phyloP scores from a whole-genome alignment of 2,888 invertebrate species.

The Epirrhoe alternata region DNA sequence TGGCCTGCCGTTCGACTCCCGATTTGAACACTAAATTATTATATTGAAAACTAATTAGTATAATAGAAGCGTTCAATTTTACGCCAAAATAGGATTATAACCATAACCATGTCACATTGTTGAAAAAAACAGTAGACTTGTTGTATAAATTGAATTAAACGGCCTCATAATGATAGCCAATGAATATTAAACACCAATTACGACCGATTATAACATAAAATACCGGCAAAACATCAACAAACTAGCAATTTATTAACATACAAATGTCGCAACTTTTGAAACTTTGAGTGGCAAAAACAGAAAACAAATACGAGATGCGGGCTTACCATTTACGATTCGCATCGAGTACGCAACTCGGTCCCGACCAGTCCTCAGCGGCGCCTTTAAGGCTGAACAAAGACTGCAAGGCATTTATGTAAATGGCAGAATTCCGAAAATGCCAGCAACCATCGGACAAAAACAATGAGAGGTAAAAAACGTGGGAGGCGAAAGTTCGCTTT shows the following conservation, averaged over 20 bases:
- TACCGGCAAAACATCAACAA: constrained; percentile 37
- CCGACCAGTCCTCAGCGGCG: constrained; percentile 67
- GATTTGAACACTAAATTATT: constrained; percentile 56
- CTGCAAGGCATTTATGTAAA: constrained; percentile 80
- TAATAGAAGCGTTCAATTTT: constrained; percentile 37
- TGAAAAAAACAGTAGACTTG: background rate
- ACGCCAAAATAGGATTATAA: constrained; percentile 10
- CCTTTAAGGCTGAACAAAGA: constrained; percentile 81
- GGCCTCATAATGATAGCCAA: constrained; percentile 1
- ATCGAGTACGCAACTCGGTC: constrained; percentile 52
- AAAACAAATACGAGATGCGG: constrained; percentile 54
- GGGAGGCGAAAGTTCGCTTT: constrained; percentile 76
- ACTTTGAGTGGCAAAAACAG: constrained; percentile 55
- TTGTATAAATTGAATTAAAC: constrained; percentile 3
- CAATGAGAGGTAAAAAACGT: constrained; percentile 72
- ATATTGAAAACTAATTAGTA: constrained; percentile 66
- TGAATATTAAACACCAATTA: constrained; percentile 21
- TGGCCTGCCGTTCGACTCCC: constrained; percentile 65
- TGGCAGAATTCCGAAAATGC: constrained; percentile 80
- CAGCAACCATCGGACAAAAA: constrained; percentile 71
- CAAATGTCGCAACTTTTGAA: constrained; percentile 57
- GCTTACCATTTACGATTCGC: constrained; percentile 57
- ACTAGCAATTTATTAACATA: constrained; percentile 49
- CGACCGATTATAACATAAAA: constrained; percentile 39
- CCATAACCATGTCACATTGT: background rate